Conservation (phyloP, 2,888 invertebrate genomes). For the Folsomia manolachei region DNA sequence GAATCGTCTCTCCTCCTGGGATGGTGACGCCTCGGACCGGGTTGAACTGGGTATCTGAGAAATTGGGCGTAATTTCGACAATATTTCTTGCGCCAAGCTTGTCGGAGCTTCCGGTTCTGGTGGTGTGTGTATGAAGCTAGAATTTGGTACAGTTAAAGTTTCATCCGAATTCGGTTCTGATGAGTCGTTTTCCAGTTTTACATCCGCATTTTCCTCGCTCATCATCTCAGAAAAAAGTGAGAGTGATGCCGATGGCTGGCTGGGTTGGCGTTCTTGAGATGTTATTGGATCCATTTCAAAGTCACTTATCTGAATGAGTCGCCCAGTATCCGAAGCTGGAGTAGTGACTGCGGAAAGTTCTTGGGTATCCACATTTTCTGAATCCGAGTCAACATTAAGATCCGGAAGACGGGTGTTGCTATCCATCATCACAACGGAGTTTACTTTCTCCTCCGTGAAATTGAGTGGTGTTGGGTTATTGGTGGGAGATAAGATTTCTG, state of each 20-base stretch:
- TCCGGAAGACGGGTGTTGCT: background rate
- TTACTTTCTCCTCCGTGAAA: constrained; percentile 1
- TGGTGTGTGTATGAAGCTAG: background rate
- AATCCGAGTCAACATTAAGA: no score
- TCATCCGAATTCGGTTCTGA: no score
- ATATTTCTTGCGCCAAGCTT: background rate
- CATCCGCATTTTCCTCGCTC: background rate
- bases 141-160: background rate
- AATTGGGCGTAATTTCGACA: background rate
- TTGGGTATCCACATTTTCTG: no score
- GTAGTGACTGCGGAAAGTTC: no score
- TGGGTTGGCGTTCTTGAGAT: background rate
- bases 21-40: no score
- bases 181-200: background rate
- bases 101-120: no score
- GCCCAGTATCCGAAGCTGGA: no score
- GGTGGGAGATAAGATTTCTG: background rate
- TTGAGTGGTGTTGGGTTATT: background rate
- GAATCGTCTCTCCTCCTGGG: no score
- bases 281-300: background rate
- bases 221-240: no score
- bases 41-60: background rate
- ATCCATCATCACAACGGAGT: background rate
- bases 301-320: constrained; percentile 2
- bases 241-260: no score